Conservation (phyloP, 2,797 vertebrate genomes). For the Thalassophryne amazonica region DNA sequence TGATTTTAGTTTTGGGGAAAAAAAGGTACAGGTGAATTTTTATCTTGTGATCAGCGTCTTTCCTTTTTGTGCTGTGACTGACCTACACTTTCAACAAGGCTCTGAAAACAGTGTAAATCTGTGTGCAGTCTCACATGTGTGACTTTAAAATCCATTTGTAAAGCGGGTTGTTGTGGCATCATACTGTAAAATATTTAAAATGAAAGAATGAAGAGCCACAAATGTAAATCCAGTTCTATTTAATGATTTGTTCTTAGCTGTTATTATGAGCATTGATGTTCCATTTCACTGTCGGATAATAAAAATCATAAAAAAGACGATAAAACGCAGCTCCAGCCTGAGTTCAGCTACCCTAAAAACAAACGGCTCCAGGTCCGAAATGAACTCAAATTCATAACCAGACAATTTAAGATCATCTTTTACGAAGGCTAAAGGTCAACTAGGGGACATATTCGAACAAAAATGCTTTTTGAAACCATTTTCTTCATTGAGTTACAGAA, state of each 20-base stretch:
- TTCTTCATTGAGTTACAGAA: too few species aligned
- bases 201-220: background rate
- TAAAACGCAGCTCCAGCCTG: too few species aligned
- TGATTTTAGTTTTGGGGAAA: slow-evolving; percentile 6
- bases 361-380: background rate
- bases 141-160: slow-evolving; percentile 14
- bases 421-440: too few species aligned
- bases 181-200: slow-evolving; percentile 25
- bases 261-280: slow-evolving; percentile 34
- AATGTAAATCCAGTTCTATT: background rate
- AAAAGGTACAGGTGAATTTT: background rate
- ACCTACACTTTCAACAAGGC: slow-evolving; percentile 10
- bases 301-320: too few species aligned
- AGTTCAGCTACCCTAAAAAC: too few species aligned
- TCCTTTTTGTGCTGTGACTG: slow-evolving; percentile 18
- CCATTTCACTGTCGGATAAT: too few species aligned
- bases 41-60: slow-evolving; percentile 12
- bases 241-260: slow-evolving; percentile 3
- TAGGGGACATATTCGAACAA: too few species aligned
- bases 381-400: background rate
- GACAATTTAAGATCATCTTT: too few species aligned
- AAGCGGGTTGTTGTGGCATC: background rate
- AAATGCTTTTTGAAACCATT: too few species aligned
- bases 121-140: slow-evolving; percentile 31
- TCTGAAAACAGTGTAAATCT: slow-evolving; percentile 23